phyloP scores from a whole-genome alignment of 2,113 vertebrate species.

The Fregata magnificens region DNA sequence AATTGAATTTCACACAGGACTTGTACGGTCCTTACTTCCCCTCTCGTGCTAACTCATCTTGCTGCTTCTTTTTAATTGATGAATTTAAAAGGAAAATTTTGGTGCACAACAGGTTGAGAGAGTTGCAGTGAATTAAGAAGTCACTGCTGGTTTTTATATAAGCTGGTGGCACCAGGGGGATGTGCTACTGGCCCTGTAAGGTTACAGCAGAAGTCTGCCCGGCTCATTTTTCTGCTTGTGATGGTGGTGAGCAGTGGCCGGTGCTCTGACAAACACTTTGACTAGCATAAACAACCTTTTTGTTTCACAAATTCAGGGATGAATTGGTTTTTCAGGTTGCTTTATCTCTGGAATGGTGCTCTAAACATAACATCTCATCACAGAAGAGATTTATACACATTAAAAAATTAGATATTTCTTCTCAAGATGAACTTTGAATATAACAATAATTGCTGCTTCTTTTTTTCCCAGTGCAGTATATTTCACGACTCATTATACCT shows the following conservation, averaged over 20 bases:
- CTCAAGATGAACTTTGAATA: not conserved
- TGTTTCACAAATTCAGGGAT: not conserved
- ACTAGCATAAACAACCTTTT: not conserved
- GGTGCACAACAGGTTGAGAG: not conserved
- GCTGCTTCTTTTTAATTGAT: not conserved
- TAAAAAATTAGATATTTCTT: not conserved
- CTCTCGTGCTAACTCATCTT: not conserved
- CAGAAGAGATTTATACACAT: not conserved
- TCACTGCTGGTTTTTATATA: not conserved
- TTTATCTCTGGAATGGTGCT: not conserved
- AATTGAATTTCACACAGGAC: conserved; percentile 23
- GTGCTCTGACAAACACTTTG: not conserved
- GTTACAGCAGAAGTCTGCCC: not conserved
- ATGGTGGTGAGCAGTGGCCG: not conserved
- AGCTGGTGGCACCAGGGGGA: not conserved
- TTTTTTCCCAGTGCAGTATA: not conserved
- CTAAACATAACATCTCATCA: not conserved
- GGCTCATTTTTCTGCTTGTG: not conserved
- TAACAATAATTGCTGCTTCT: not conserved
- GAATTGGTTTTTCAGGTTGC: not conserved
- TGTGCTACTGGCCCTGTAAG: not conserved
- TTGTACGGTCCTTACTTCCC: not conserved
- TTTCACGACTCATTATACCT: conserved; percentile 27
- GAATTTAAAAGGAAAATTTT: not conserved
- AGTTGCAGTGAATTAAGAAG: not conserved